Conservation (phyloP, 2,113 vertebrate species). For the Ammodytes dubius region DNA sequence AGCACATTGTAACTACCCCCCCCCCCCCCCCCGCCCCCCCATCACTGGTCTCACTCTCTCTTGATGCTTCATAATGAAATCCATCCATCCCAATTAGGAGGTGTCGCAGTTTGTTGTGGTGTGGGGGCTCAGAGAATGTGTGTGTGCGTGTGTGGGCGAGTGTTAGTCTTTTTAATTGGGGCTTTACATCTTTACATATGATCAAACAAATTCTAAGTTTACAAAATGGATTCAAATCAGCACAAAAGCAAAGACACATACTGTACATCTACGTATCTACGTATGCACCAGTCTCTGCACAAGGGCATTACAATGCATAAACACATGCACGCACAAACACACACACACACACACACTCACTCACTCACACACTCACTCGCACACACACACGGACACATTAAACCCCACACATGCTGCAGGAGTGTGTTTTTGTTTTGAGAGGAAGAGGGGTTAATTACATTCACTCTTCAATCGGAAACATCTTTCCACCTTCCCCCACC, state of each 20-base stretch:
- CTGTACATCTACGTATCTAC: neutral
- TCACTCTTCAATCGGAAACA: slow-evolving; percentile 80
- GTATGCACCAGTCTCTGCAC: neutral
- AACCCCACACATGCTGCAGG: slow-evolving; percentile 53
- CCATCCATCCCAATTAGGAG: slow-evolving; percentile 81
- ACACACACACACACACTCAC: slow-evolving; percentile 23
- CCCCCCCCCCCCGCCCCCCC: slow-evolving; percentile 9
- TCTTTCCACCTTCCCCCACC: slow-evolving; percentile 53
- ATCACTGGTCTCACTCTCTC: slow-evolving; percentile 63
- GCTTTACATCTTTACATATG: slow-evolving; percentile 31
- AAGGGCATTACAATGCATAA: neutral
- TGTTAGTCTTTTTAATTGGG: slow-evolving; percentile 10
- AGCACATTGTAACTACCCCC: slow-evolving; percentile 50
- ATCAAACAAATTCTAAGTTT: slow-evolving; percentile 33
- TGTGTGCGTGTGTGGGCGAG: slow-evolving; percentile 15
- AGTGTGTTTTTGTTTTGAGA: slow-evolving; percentile 71
- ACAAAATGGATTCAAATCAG: slow-evolving; percentile 21
- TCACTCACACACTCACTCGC: neutral
- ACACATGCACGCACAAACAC: neutral
- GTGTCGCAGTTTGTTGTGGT: slow-evolving; percentile 64
- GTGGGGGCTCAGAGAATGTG: slow-evolving; percentile 16
- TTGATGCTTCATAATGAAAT: slow-evolving; percentile 76
- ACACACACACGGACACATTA: slow-evolving; percentile 25
- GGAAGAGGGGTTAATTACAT: slow-evolving; percentile 77
- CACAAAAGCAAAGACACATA: neutral